Evolutionary conservation across 2,797 vertebrate species (phyloP).

Genomic region (Pelodytes ibericus): DNA sequence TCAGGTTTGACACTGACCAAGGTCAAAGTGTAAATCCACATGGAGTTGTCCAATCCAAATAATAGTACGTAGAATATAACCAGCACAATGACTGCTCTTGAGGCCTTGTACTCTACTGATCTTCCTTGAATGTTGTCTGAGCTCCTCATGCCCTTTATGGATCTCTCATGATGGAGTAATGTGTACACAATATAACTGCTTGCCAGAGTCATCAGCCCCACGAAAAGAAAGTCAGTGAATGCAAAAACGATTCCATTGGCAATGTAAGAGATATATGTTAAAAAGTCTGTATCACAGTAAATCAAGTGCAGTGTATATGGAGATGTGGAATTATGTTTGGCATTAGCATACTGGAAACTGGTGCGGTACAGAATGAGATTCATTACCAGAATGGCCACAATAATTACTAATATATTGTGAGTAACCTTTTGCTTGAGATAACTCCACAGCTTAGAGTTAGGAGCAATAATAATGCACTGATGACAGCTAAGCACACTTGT

Average conservation of each 20-base stretch:
- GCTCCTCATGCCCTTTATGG: background rate
- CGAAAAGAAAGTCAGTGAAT: background rate
- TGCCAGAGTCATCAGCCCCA: background rate
- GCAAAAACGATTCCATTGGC: constrained; percentile 8
- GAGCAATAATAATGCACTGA: background rate
- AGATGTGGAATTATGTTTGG: constrained; percentile 11
- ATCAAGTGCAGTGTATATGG: constrained; percentile 19
- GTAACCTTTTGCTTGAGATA: constrained; percentile 18
- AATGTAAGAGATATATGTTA: constrained; percentile 3
- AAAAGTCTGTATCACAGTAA: constrained; percentile 11
- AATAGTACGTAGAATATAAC: constrained; percentile 35
- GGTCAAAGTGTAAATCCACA: constrained; percentile 46
- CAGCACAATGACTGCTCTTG: constrained; percentile 29
- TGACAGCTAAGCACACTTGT: constrained; percentile 34
- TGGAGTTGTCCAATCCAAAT: constrained; percentile 43
- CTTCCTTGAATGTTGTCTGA: constrained; percentile 8
- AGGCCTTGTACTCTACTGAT: constrained; percentile 28
- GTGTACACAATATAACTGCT: background rate
- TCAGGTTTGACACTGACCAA: constrained; percentile 28
- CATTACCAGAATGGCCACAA: background rate
- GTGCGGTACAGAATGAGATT: background rate
- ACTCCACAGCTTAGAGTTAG: background rate
- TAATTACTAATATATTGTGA: constrained; percentile 9
- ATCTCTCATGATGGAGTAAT: background rate
- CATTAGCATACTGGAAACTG: background rate